Evolutionary conservation across 1,140 invertebrate genomes (phyloP), one percentile per base, ranked within the genome.

Genomic region (Sesamia nonagrioides): DNA sequence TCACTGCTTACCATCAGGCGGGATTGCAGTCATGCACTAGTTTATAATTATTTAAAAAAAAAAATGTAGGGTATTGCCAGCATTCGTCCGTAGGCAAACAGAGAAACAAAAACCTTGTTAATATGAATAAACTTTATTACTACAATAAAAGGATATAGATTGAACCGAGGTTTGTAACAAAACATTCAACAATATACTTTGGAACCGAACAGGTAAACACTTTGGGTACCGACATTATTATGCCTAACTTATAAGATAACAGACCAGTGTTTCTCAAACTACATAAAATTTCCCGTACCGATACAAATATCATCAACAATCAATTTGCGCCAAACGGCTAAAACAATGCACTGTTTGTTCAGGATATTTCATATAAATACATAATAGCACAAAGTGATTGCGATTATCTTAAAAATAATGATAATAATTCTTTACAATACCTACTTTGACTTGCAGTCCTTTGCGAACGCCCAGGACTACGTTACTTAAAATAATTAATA

Each of bases 181-280:
- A 94, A 94, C 92, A 92, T 92, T 93, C 89, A 94, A 94, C 92
- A 93, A 93, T 90, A 93, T 90, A 94, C 92, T 94, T 93, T 94
- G 92, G 92, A 92, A 90, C 88, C 89, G 89, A 92, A 88, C 78
- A 87, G 82, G 88, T 89, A 86, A 90, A 91, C 88, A 91, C 90
- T 94, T 94, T 93, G 91, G 91, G 88, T 92, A 89, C 88, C 88
- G 89, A 93, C 89, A 88, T 93, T 56, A 92, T 92, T 93, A 93
- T 92, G 90, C 86, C 88, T 92, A 94, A 87, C 85, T 92, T 87
- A 92, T 82, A 81, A 81, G 83, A 82, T 56, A 69, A 15, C 79
- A 92, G 92, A 93, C 88, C 92, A 94, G 93, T 94, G 93, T 94
- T 94, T 93, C 93, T 94, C 93, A 94, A 93, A 94, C 86, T 66